Evolutionary conservation across 2,113 vertebrate genomes (phyloP).

Genomic region (Oncorhynchus nerka): DNA sequence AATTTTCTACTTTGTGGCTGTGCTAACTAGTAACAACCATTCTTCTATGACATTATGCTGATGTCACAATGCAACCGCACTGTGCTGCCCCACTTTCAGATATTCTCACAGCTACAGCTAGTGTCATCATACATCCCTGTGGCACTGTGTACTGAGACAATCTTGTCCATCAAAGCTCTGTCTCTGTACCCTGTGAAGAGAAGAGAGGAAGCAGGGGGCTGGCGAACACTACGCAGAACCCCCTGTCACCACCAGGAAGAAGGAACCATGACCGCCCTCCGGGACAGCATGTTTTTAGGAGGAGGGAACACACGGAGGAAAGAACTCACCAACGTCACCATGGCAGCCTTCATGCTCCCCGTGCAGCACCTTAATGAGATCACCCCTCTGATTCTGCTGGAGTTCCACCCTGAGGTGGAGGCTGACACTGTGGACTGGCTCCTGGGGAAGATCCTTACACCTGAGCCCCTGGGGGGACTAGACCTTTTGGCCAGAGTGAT

Average conservation of each 20-base stretch:
- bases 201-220: background rate
- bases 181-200: background rate
- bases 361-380: background rate
- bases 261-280: background rate
- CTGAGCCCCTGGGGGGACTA: slow-evolving; percentile 14
- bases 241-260: background rate
- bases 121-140: background rate
- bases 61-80: background rate
- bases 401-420: slow-evolving; percentile 8
- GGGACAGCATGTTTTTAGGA: background rate
- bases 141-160: background rate
- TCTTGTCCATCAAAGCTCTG: background rate
- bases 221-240: background rate
- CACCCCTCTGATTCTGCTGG: slow-evolving; percentile 15
- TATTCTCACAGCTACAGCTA: background rate
- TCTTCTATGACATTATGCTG: background rate
- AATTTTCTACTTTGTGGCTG: no score
- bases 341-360: background rate
- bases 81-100: background rate
- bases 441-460: slow-evolving; percentile 11
- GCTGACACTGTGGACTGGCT: slow-evolving; percentile 20
- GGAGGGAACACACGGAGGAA: background rate
- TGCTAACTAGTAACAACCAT: background rate
- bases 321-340: background rate
- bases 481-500: slow-evolving; percentile 13